Base-by-base conservation (phyloP, 2,113 vertebrate species). In the Chamaetylas fuelleborni region DNA sequence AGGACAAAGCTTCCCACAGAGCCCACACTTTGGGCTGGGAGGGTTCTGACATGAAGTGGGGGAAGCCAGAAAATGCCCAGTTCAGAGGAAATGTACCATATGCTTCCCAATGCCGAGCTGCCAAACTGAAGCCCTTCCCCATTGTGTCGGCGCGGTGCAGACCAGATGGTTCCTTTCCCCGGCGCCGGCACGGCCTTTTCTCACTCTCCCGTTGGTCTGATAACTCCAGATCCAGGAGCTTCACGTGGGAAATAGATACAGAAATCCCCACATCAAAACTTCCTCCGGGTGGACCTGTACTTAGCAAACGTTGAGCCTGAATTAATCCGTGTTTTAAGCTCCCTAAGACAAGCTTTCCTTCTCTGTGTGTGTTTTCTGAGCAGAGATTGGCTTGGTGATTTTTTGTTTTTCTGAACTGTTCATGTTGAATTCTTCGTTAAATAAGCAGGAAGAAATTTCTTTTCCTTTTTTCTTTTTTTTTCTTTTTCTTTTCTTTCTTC, bases 141-240 rank as follows among this genome's bases (percentile, higher is more conserved):
- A 51, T 87, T 91, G 93, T 88, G 87, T 24, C 3, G 2, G 48
- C 1, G 2, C 25, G 11, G n/a, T 20, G 2, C 26, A 8, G 81
- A 85, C 33, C 96, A 92, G 90, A 89, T 93, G 92, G 93, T 54
- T 53, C 26, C 12, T 45, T 54, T 91, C 87, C 72, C 77, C 10
- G 2, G 8, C 11, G 3, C 86, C 3, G 24, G 92, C 77, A 5
- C 45, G 29, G 50, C 25, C 69, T 89, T 14, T 43, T 47, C 70
- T 79, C 48, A 3, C 11, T 71, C 29, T 47, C 12, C 66, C 71
- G 17, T 26, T 66, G 54, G 43, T 19, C 51, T 60, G 48, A 7
- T 65, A 19, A 17, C 14, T 14, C 61, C 74, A 19, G 36, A 8
- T 19, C 47, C 19, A 1, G 2, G 33, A 50, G 33, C 11, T 92